phyloP scores from a whole-genome alignment of 2,888 invertebrate genomes.

The Chrysotoxum bicinctum region DNA sequence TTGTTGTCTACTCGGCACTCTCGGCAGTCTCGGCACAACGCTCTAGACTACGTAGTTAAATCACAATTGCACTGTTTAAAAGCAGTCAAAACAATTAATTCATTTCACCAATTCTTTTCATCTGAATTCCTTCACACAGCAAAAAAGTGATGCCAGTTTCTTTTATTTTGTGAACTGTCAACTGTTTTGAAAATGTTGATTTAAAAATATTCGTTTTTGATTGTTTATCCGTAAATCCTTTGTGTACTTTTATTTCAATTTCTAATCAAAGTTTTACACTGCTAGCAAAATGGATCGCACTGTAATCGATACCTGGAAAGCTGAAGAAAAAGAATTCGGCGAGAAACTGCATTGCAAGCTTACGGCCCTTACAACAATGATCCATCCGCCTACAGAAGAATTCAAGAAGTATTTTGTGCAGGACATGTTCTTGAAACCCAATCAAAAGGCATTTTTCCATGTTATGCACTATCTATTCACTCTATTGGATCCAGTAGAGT shows the following conservation, averaged over 20 bases:
- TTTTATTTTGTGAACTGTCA: background rate
- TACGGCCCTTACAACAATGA: slow-evolving; percentile 74
- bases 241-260: background rate
- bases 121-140: background rate
- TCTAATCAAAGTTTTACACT: background rate
- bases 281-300: slow-evolving; percentile 78
- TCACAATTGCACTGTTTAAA: too few relatives aligned
- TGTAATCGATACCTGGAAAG: slow-evolving; percentile 78
- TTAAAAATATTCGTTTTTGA: slow-evolving; percentile 1
- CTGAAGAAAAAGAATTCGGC: slow-evolving; percentile 79
- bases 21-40: too few relatives aligned
- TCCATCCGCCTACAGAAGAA: slow-evolving; percentile 77
- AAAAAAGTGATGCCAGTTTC: background rate
- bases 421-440: slow-evolving; percentile 81
- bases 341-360: slow-evolving; percentile 77
- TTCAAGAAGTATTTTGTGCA: slow-evolving; percentile 76
- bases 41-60: too few relatives aligned
- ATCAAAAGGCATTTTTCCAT: slow-evolving; percentile 79
- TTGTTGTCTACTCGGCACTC: too few relatives aligned
- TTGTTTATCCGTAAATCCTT: background rate
- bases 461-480: slow-evolving; percentile 80
- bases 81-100: too few relatives aligned
- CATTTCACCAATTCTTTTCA: background rate
- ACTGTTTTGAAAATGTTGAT: background rate
- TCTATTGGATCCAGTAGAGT: slow-evolving; percentile 79